phyloP scores from a whole-genome alignment of 2,113 vertebrate genomes.

The Uria aalge region DNA sequence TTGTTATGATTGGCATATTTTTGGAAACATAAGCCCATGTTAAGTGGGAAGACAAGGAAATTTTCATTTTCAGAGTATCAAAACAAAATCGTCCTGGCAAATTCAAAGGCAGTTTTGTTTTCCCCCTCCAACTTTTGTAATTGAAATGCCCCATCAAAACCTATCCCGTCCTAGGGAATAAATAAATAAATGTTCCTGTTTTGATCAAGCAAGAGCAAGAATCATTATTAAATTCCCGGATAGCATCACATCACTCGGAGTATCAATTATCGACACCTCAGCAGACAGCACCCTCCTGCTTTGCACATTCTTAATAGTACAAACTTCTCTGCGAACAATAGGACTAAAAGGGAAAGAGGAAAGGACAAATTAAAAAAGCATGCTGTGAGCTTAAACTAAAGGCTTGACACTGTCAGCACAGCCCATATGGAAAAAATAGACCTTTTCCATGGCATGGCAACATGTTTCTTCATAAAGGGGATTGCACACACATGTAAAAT shows the following conservation, averaged over 20 bases:
- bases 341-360: neutral
- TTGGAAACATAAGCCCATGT: neutral
- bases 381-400: neutral
- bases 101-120: neutral
- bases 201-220: neutral
- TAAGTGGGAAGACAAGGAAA: neutral
- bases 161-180: neutral
- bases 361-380: conserved; percentile 25
- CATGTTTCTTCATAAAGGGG: neutral
- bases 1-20: neutral
- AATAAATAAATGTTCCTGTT: neutral
- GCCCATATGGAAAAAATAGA: conserved; percentile 44
- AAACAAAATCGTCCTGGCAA: neutral
- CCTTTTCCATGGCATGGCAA: neutral
- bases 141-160: neutral
- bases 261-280: neutral
- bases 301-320: neutral
- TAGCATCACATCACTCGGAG: neutral
- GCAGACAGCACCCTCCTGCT: neutral
- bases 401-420: neutral
- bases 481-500: neutral
- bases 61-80: neutral
- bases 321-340: neutral
- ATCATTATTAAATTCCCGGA: neutral
- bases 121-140: neutral